Evolutionary conservation across 2,797 vertebrate species (phyloP), one percentile per base, ranked within the genome.

Genomic region (Esox masquinongy): DNA sequence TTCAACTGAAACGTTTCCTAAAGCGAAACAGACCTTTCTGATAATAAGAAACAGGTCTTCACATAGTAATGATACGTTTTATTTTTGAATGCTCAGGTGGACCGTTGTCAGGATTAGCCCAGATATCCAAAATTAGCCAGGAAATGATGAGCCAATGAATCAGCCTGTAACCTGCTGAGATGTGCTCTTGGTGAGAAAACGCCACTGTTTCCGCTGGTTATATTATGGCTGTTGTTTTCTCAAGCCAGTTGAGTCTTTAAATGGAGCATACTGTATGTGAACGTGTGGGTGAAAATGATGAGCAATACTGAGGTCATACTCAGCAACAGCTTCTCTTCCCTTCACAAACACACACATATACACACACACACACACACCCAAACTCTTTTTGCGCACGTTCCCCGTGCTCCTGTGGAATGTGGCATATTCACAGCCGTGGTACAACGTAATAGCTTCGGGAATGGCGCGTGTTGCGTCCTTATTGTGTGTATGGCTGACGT

Each of bases 401-500:
- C 43, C 6, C 43, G 4, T 5, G 9, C 11, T 4, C 1, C 9
- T 47, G 12, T 47, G 43, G 9, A 14, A 47, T 47, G 43, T 47
- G 43, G 43, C 9, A 47, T 47, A 47, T 14, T 47, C 43, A 14
- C 12, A 47, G 12, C 0, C 43, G 1, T 7, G 5, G 39, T 43
- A 43, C 39, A 43, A 43, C 9, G 5, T 43, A 43, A 43, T 43
- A 1, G 29, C n/a, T 9, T 63, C 11, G 53, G 22, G 22, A 22
- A 39, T 22, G 16, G 70, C 56, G 59, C 70, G 73, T 72, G 68
- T 74, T 53, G 12, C 26, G 70, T 74, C 69, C 47, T 43, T 51
- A 39, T 49, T 29, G 78, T 39, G 73, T 74, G 26, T 39, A 73
- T 77, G 73, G 75, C 70, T 73, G 75, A 15, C 43, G 70, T 34